Evolutionary conservation across 2,113 vertebrate species (phyloP).

Genomic region (Phyllostomus hastatus): DNA sequence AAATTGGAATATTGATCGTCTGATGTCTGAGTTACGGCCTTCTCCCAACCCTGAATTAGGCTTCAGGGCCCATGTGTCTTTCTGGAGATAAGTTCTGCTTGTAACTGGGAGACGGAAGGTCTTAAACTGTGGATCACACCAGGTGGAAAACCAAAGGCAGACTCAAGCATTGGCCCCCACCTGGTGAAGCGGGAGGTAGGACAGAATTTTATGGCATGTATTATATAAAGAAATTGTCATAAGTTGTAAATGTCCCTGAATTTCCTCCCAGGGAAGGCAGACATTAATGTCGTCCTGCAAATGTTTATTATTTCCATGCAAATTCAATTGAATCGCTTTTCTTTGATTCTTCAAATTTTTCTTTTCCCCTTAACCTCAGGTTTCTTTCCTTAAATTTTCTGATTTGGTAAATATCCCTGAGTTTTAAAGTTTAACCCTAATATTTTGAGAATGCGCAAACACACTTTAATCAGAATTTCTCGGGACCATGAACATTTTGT

Average conservation of each 20-base stretch:
- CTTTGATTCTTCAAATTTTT: background rate
- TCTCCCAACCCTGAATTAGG: background rate
- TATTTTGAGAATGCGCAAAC: background rate
- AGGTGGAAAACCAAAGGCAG: background rate
- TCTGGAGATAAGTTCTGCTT: conserved; percentile 48
- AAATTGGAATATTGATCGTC: conserved; percentile 54
- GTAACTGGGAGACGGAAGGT: background rate
- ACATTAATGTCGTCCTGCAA: background rate
- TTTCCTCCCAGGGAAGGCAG: conserved; percentile 12
- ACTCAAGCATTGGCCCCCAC: background rate
- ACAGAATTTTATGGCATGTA: background rate
- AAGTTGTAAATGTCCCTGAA: conserved; percentile 38
- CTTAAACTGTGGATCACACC: background rate
- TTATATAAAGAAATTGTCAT: conserved; percentile 32
- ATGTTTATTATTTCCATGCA: conserved; percentile 27
- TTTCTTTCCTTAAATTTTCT: background rate
- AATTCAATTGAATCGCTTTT: conserved; percentile 9
- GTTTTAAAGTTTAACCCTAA: background rate
- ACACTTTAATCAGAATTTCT: background rate
- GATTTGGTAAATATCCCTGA: background rate
- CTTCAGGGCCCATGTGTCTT: conserved; percentile 28
- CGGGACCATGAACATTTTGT: background rate
- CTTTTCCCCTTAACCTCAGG: background rate
- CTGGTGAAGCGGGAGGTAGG: background rate
- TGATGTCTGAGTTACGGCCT: conserved; percentile 37